Percentiles rank a stretch among this genome's conserved stretches.
These are phyloP conservation scores for Calypte anna DNA, from an alignment of 2,113 vertebrate species.

Conservation along the genomic window DNA sequence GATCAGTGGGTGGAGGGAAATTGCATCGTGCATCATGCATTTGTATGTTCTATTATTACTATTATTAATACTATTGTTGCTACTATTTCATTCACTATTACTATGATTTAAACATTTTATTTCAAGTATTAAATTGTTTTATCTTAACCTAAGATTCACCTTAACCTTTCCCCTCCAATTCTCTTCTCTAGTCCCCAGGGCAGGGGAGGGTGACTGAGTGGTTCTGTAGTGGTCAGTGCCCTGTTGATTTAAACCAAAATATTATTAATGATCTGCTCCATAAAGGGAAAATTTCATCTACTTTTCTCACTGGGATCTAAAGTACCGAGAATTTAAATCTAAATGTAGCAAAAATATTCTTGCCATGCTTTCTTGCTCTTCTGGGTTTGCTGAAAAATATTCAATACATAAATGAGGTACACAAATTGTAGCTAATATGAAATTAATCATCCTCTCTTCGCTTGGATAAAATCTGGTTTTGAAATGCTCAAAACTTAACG, in stretches of 20 bases:
- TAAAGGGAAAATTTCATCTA: fast-evolving
- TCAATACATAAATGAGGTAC: background rate
- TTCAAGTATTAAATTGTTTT: too few relatives aligned
- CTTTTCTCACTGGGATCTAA: background rate
- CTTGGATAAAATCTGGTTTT: background rate
- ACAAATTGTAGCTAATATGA: background rate
- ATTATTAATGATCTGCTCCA: background rate
- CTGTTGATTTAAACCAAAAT: background rate
- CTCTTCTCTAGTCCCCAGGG: too few relatives aligned
- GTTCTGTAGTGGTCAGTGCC: too few relatives aligned
- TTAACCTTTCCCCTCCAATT: too few relatives aligned
- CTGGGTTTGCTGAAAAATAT: background rate
- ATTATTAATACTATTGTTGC: too few relatives aligned
- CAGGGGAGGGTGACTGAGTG: too few relatives aligned
- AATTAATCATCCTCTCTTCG: background rate
- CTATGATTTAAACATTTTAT: too few relatives aligned
- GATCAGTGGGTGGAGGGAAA: too few relatives aligned
- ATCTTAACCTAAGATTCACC: too few relatives aligned
- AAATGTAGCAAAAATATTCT: background rate
- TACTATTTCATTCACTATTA: too few relatives aligned
- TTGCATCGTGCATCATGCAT: too few relatives aligned
- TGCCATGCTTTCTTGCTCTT: background rate
- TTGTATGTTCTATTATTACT: too few relatives aligned
- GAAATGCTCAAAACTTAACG: background rate
- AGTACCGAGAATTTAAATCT: background rate